Evolutionary conservation across 2,797 vertebrate genomes (phyloP).

Genomic region (Myotis findleyi): DNA sequence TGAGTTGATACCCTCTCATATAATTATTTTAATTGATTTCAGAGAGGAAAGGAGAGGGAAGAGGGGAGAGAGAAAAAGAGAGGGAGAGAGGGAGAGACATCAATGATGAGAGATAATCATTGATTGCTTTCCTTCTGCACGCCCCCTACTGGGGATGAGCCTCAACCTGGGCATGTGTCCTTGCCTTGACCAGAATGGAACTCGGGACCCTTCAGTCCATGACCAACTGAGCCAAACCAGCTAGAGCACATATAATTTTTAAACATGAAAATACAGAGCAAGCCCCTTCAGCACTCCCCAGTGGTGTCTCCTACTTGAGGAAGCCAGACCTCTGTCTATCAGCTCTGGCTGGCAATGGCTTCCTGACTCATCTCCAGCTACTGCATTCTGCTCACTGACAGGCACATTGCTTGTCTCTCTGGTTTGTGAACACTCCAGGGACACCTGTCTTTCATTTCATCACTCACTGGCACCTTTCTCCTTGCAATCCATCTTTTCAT

Average conservation of each 20-base stretch:
- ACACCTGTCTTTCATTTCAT: not conserved
- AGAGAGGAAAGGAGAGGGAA: no score
- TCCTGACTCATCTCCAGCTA: not conserved
- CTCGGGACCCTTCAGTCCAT: no score
- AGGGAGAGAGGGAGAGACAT: no score
- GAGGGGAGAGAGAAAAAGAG: no score
- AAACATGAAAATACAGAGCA: not conserved
- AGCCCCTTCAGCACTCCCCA: rapidly evolving
- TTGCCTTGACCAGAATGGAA: no score
- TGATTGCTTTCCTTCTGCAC: no score
- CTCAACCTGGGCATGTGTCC: no score
- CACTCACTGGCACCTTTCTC: not conserved
- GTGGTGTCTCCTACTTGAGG: not conserved
- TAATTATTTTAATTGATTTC: not conserved
- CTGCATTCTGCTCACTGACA: not conserved
- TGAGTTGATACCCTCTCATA: not conserved
- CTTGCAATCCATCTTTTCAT: not conserved
- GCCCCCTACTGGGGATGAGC: no score
- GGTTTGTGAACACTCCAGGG: not conserved
- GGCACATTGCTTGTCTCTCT: no score
- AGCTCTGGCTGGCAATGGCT: rapidly evolving
- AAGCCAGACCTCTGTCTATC: not conserved
- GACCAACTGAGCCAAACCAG: no score
- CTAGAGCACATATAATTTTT: no score
- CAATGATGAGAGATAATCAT: no score